Base-by-base conservation (phyloP, 2,113 vertebrate species). In the Oophaga pumilio region DNA sequence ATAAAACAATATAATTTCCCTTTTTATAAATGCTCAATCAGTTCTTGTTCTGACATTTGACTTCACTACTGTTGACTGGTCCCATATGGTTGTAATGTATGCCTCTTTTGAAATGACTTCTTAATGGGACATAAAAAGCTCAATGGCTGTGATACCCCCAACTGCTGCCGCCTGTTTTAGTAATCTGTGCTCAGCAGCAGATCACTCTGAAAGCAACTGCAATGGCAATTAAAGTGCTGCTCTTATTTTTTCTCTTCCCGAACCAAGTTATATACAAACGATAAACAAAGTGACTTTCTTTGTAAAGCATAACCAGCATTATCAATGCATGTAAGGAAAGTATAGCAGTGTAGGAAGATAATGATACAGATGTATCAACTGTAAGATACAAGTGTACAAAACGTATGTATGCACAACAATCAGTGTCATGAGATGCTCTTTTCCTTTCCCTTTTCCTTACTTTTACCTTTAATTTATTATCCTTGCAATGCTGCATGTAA, bases 51-150 rank as follows among this genome's bases (percentile, higher is more conserved):
- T 85, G 90, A 92, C 90, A 90, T 92, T 90, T 92, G 90, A 89
- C 88, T 88, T 77, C 59, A 86, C 33, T 76, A 76, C 13, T 89
- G 78, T 90, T 87, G 89, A 80, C 57, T 82, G 56, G n/a, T 90
- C 74, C 90, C 91, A 92, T 92, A 91, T 91, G 92, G 91, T 88
- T 90, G 49, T 18, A 90, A 91, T 90, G 66, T 79, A 79, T 90
- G 78, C 0, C 49, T 85, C 57, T 69, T 82, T 57, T 88, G 82
- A 0, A 0, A 24, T 85, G 89, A 89, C 91, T 90, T 92, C 89
- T 88, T 92, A 85, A 91, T 0, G 78, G n/a, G 43, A 92, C 83
- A 90, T 53, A 80, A 89, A 91, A 90, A 82, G 1, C 9, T 89
- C 91, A 91, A 80, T 90, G 90, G 0, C 15, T 86, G 85, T 82